A percentile compares a stretch with the other conserved stretches of the same genome.
These are phyloP conservation scores for Papilio glaucus DNA, from an alignment of 1,140 invertebrate species.

Conservation along the genomic window DNA sequence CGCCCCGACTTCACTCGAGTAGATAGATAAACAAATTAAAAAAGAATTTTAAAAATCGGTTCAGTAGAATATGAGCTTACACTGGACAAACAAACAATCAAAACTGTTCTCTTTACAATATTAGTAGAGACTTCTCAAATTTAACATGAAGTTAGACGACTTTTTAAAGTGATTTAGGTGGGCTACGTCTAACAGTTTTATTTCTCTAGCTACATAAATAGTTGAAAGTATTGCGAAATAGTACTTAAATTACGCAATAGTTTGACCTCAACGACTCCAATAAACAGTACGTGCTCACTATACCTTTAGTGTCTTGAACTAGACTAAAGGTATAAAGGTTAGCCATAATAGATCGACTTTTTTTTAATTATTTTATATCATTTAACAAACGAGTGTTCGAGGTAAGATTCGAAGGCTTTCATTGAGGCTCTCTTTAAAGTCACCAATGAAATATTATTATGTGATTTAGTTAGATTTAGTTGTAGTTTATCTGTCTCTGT, in stretches of 20 bases:
- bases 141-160: too few species aligned
- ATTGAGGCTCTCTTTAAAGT: slow-evolving; percentile 59
- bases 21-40: too few species aligned
- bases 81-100: too few species aligned
- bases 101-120: too few species aligned
- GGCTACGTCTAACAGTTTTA: background rate
- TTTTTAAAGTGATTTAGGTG: background rate
- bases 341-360: background rate
- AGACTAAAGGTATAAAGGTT: background rate
- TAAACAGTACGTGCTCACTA: background rate
- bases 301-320: background rate
- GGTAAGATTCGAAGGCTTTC: slow-evolving; percentile 50
- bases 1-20: background rate
- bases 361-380: background rate
- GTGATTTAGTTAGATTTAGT: slow-evolving; percentile 66
- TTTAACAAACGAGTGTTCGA: slow-evolving; percentile 43
- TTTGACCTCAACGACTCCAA: background rate
- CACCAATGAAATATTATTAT: slow-evolving; percentile 51
- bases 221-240: slow-evolving; percentile 21
- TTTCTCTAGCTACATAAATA: background rate
- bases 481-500: slow-evolving; percentile 20
- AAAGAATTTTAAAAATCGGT: too few species aligned
- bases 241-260: background rate
- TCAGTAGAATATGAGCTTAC: too few species aligned
- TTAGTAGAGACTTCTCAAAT: too few species aligned